These are phyloP conservation scores for Saturnia pavonia DNA, from an alignment of 2,888 invertebrate species.

Conservation along the genomic window DNA sequence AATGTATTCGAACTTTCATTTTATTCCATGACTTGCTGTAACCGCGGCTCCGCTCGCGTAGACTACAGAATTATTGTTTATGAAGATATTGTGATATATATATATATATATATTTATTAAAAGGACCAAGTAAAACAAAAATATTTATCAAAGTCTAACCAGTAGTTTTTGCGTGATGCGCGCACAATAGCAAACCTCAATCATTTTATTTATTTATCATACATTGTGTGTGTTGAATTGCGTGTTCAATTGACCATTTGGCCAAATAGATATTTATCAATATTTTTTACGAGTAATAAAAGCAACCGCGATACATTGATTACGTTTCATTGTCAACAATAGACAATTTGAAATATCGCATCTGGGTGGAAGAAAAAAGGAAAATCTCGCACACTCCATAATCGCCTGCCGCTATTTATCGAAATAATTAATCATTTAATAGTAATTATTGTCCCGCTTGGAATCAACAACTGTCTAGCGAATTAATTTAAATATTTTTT, in stretches of 20 bases:
- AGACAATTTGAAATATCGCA: neutral
- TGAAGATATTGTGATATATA: too few relatives aligned
- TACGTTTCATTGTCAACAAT: neutral
- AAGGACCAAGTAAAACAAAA: too few relatives aligned
- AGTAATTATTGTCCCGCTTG: neutral
- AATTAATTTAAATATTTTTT: neutral
- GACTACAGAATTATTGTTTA: too few relatives aligned
- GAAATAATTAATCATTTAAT: neutral
- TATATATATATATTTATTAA: too few relatives aligned
- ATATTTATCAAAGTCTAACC: too few relatives aligned
- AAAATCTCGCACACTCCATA: too few relatives aligned
- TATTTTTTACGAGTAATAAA: neutral
- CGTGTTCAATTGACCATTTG: neutral
- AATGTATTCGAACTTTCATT: conserved; percentile 8
- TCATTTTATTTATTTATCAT: too few relatives aligned
- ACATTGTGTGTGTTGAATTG: too few relatives aligned
- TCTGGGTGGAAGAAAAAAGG: neutral
- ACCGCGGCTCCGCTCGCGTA: too few relatives aligned
- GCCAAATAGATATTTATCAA: neutral
- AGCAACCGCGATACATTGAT: neutral
- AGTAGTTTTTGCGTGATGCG: too few relatives aligned
- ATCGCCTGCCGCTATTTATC: too few relatives aligned
- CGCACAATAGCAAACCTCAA: too few relatives aligned
- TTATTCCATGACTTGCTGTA: neutral
- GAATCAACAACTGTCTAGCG: neutral